Percentiles rank a stretch among this genome's conserved stretches.
Conservation (phyloP, 2,797 vertebrate species). For the Pogoniulus pusillus region DNA sequence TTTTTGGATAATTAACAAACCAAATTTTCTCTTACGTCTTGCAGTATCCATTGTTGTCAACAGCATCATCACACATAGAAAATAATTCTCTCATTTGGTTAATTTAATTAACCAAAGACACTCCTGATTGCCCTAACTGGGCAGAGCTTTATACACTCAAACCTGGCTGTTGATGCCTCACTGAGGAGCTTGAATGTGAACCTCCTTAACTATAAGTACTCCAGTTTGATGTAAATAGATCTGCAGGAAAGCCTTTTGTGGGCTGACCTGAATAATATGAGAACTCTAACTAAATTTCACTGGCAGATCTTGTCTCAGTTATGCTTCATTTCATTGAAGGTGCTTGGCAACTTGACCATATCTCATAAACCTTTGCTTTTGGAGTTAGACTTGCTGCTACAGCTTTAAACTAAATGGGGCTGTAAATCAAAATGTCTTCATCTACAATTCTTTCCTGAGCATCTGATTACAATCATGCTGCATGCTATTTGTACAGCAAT, state of each 20-base stretch:
- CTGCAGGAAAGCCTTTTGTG: no score
- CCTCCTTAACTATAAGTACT: neutral
- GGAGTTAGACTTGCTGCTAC: conserved; percentile 51
- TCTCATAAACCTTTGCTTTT: conserved; percentile 42
- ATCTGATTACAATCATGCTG: conserved; percentile 79
- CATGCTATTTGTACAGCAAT: conserved; percentile 79
- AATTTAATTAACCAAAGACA: neutral
- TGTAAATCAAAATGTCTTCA: conserved; percentile 79
- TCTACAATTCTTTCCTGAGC: conserved; percentile 68
- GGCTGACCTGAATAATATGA: no score
- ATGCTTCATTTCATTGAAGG: neutral
- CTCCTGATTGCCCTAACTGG: neutral
- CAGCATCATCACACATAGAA: neutral
- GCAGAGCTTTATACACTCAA: neutral
- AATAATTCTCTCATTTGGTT: neutral
- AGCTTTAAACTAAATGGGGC: conserved; percentile 72
- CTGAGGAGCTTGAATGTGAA: neutral
- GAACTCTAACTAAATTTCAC: neutral
- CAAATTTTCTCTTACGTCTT: neutral
- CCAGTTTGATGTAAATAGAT: neutral
- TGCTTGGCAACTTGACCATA: neutral
- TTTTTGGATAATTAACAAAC: neutral
- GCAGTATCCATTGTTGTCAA: neutral
- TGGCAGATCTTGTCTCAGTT: neutral
- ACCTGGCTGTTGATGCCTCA: neutral